Evolutionary conservation across 2,113 vertebrate species (phyloP), one percentile per base, ranked within the genome.

Genomic region (Solea senegalensis): DNA sequence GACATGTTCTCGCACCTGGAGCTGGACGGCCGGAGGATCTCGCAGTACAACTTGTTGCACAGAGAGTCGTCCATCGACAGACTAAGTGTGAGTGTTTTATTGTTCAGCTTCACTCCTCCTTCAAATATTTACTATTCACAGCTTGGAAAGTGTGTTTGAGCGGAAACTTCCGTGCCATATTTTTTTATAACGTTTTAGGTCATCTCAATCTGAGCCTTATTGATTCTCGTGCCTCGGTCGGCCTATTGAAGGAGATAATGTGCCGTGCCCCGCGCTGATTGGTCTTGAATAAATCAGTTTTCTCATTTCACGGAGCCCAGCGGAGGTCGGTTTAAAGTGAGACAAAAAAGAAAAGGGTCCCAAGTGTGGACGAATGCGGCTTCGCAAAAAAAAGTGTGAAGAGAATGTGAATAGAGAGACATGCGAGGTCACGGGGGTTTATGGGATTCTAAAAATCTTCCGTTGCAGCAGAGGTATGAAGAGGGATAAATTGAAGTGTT

Each of bases 31-130:
- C 53, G 80, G 74, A 86, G 83, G 74, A 72, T 85, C 16, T 86
- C 83, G n/a, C 89, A 90, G 72, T 90, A 82, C 80, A 81, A 59
- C 73, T 3, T 88, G 83, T 46, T 89, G 69, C 86, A 82, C 69
- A 81, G 74, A 34, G 86, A 90, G 52, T 26, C 64, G 0, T 44
- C 72, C 7, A 65, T 84, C 2, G 84, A 88, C 55, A 46, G 64
- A 21, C 84, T 89, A 21, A 85, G 82, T 2, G 89, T 91, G 76
- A 91, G 90, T 91, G 7, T 1, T n/a, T n/a, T 6, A 15, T 15
- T 73, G 48, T 2, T 16, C 9, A 50, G 4, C n/a, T 50, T 7
- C 14, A 13, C 48, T 49, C 45, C 21, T 21, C 21, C 21, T 21
- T 21, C 21, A 21, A 49, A 45, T 15, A 16, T 13, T 4, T 28